Evolutionary conservation across 1,140 invertebrate species (phyloP).

Genomic region (Dendroctonus ponderosae): DNA sequence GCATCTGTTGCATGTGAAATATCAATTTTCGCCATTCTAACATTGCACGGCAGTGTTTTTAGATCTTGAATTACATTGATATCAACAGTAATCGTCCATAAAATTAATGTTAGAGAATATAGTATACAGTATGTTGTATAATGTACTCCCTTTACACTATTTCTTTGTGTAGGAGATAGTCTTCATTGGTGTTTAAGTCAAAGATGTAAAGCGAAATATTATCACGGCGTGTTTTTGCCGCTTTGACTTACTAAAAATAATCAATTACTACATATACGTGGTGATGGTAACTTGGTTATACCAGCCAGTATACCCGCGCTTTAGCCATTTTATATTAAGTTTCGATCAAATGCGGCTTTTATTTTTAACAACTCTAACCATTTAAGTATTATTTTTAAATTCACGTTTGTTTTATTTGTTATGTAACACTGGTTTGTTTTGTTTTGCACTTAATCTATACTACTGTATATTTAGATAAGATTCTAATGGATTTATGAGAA

Average conservation of each 20-base stretch:
- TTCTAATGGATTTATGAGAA: too few species aligned
- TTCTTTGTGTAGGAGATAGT: constrained; percentile 13
- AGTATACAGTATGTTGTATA: constrained; percentile 45
- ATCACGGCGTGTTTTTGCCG: constrained; percentile 5
- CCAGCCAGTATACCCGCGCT: background rate
- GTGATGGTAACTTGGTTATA: too few species aligned
- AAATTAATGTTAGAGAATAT: constrained; percentile 45
- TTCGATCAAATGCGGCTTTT: too few species aligned
- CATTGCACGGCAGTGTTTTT: constrained; percentile 22
- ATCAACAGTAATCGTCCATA: constrained; percentile 50
- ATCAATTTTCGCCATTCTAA: too few species aligned
- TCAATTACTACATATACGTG: too few species aligned
- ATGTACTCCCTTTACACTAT: constrained; percentile 33
- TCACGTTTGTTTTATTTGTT: constrained; percentile 3
- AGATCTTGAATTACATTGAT: constrained; percentile 37
- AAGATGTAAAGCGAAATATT: constrained; percentile 4
- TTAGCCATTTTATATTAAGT: too few species aligned
- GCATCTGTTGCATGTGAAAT: background rate
- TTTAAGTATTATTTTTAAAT: constrained; percentile 11
- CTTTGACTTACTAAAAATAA: background rate
- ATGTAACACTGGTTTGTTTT: constrained; percentile 10
- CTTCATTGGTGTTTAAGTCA: constrained; percentile 12
- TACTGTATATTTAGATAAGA: too few species aligned
- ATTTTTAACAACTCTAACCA: constrained; percentile 1
- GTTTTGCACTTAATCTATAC: constrained; percentile 10